Base-by-base conservation (phyloP, 1,140 invertebrate genomes). In the Colletes latitarsis region DNA sequence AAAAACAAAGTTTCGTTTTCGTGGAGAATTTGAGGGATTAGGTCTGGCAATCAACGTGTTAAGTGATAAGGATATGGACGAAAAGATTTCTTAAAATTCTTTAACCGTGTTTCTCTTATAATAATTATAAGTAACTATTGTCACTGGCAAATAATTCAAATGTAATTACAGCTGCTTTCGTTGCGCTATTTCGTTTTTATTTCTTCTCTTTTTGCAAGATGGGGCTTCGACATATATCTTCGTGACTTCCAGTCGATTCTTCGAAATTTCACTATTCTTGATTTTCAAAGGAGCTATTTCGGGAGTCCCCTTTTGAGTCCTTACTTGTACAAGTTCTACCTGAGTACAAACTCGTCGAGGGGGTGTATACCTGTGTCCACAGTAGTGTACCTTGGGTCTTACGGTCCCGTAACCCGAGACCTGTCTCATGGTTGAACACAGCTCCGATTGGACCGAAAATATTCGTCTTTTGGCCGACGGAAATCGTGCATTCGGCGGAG, bases 401-500 rank as follows among this genome's bases (percentile, higher is more conserved):
- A 63, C 57, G 67, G 43, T 67, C 30, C 52, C 62, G 60, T 21
- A 73, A 84, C 55, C 64, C n/a, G 58, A 81, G 53, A 84, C 60
- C 70, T 52, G 19, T 77, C 52, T 63, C 53, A 39, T 41, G 49
- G 64, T 17, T 39, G 52, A 53, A 15, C 57, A 17, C 55, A 52
- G n/a, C 41, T 67, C 43, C 43, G 57, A 49, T 41, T 67, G 46
- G 46, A 3, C 55, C n/a, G 53, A 62, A 77, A 72, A 72, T 62
- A 72, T 64, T 55, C 46, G 69, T 72, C 49, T 43, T 82, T 64
- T 21, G 43, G n/a, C 30, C 21, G 19, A 57, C 55, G 53, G 43
- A 78, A 85, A 86, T 79, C 19, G 55, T 69, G 43, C n/a, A 21
- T 76, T 81, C 68, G n/a, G 15, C 62, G 57, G 4, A 67, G 66